Evolutionary conservation across 2,797 vertebrate genomes (phyloP), one percentile per base, ranked within the genome.

Genomic region (Tarsius wallacei): DNA sequence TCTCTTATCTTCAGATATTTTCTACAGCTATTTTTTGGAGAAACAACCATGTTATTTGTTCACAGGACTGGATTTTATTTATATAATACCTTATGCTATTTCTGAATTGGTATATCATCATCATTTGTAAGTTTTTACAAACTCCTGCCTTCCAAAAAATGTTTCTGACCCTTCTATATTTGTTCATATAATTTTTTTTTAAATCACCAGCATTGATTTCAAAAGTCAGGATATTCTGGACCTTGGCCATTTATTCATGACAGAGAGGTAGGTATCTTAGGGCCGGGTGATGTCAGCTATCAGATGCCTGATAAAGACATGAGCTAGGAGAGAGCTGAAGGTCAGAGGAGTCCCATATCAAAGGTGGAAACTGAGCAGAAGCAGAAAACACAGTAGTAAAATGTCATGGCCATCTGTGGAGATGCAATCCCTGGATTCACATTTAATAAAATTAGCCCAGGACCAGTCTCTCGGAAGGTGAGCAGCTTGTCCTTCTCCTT

Each of bases 1-100:
- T 66, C 28, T 71, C 17, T 82, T 90, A 59, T 57, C 86, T 94
- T 71, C 22, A 93, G 73, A n/a, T 12, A 33, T 87, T 90, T 80
- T 53, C 12, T 28, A 71, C 2, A 77, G 51, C 7, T 47, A 28
- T 4, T 80, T 59, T 91, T 47, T 33, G 16, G 84, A 57, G 31
- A 15, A 91, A 57, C 0, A 26, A 66, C 51, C 85, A 8, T 80
- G 64, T 71, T 87, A 8, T 87, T 70, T 61, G 9, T 85, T 59
- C 47, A 28, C 10, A 8, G 71, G 61, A 68, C 70, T 31, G 22
- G 7, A 1, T 66, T 93, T 87, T 88, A 78, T 80, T 90, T 28
- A 24, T 70, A 87, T 78, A 70, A 74, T 26, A 78, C 84, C 53
- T 31, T 49, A 74, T 4, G 47, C 36, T 84, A 19, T 47, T 74